Evolutionary conservation across 2,113 vertebrate species (phyloP), one percentile per base, ranked within the genome.

Genomic region (Heterotis niloticus): DNA sequence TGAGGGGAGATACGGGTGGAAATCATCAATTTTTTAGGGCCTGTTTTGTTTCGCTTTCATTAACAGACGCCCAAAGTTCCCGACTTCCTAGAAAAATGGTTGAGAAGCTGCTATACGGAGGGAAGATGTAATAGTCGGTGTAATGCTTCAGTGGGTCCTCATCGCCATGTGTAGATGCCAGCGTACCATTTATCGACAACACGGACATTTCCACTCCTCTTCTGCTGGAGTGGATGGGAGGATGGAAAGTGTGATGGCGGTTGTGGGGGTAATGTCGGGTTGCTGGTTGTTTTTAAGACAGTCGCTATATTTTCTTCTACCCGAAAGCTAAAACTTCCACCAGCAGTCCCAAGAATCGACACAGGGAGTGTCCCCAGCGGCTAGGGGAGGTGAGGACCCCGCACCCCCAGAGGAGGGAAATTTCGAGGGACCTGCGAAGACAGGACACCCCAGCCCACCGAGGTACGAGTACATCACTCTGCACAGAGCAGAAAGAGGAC

Each of bases 361-460:
- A 86, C 68, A 86, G 88, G 82, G 90, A 92, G 57, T 87, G 77
- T 81, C 59, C 84, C 17, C 90, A 88, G 74, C 82, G 85, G 85
- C 90, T 90, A 65, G 87, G 89, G 70, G 95, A 96, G 79, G 90
- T 92, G 78, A 93, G 87, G 83, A 91, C 77, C 11, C 77, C 28
- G 76, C 79, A 89, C 16, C 86, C 86, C 13, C 89, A 91, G 29
- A 94, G 94, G 69, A 96, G 92, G 84, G 95, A 95, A 60, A 77
- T 24, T 7, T 93, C 94, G n/a, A 90, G 92, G 86, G 92, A 87
- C 52, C 93, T 91, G 82, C 94, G 90, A 78, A 95, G 86, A 88
- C 75, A 76, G 10, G 96, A 96, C 0, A 65, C 84, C 59, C 87
- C 89, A 14, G 93, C 89, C 81, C 92, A 91, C 59, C 93, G 90